Evolutionary conservation across 2,888 invertebrate genomes (phyloP), one percentile per base, ranked within the genome.

Genomic region (Lepidocyrtoides sp.): DNA sequence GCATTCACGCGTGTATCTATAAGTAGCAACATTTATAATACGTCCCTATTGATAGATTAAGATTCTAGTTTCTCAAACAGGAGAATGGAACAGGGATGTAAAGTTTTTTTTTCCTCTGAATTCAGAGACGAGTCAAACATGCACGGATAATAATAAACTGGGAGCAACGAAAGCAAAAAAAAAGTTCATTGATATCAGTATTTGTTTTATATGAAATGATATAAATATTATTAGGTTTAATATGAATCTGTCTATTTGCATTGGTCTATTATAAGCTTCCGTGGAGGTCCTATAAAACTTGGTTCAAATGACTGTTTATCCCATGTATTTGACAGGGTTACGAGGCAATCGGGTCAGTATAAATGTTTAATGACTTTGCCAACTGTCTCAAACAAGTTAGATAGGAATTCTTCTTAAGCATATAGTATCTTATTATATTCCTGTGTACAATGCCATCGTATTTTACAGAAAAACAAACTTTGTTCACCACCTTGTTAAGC

Each of bases 301-400:
- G 48, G 69, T 48, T 83, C 75, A 83, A 83, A 89, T 89, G 89
- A 77, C 83, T 89, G 83, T 89, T 89, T 83, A 89, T 75, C 51
- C 83, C 89, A 44, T 83, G 72, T 83, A 89, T 89, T 89, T 83
- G 89, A 89, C 89, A 89, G 83, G 89, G 89, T 89, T 89, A 89
- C 89, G 89, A 89, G 89, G 89, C 83, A 89, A 83, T 89, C 83
- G 89, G 89, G 89, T 89, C 89, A 89, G 89, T 89, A 89, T 89
- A 89, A 89, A 83, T 89, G 72, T 83, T 83, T 89, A 89, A 89
- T 89, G 89, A 83, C 63, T 72, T 89, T 89, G 83, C 89, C 89
- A 89, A 89, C 82, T 89, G 83, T 83, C 75, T 89, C 36, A 89
- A 89, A 72, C 88, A 82, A 82, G 88, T 89, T 89, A 72, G 66